Base-by-base conservation (phyloP, 2,113 vertebrate species). In the Stigmatopora nigra region DNA sequence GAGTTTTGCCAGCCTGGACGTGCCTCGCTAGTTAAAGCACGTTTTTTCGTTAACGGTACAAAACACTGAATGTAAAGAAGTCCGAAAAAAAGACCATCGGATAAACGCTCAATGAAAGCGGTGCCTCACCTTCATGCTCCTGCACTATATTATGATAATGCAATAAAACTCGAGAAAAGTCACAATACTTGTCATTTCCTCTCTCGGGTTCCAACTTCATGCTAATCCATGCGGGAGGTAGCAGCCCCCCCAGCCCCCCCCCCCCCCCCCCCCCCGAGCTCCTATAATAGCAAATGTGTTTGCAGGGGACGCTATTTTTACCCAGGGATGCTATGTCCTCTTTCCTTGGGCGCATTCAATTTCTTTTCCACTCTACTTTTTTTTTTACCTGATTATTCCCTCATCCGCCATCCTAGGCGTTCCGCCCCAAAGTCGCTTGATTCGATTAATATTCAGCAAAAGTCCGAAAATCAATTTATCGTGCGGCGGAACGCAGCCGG, bases 401-500 rank as follows among this genome's bases (percentile, higher is more conserved):
- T 59, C 67, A 64, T 65, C 76, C 64, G 64, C 77, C 78, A 69
- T 68, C 72, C 55, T 74, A 67, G 73, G 75, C 62, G 72, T 76
- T 69, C 77, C 69, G 72, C 73, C 75, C 75, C 75, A 35, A 41
- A 64, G 74, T 65, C 58, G 74, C 80, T 73, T 51, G 60, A 82
- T 85, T 84, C 80, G 87, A 87, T 89, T 87, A 87, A 87, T 80
- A 82, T 78, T 79, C 77, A 76, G 76, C 69, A 70, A 78, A 85
- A 82, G 84, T 82, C 78, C 70, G 83, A 76, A 82, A 88, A 87
- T 87, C 83, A 79, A 89, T 89, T 88, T 82, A 89, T 89, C 86
- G 83, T 81, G 84, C 80, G 69, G 72, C 64, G 59, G 73, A 84
- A 86, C 87, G 77, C 82, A 72, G 73, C 71, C 57, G 46, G 77